Conservation (phyloP, 1,140 invertebrate species). For the Acromyrmex charruanus region DNA sequence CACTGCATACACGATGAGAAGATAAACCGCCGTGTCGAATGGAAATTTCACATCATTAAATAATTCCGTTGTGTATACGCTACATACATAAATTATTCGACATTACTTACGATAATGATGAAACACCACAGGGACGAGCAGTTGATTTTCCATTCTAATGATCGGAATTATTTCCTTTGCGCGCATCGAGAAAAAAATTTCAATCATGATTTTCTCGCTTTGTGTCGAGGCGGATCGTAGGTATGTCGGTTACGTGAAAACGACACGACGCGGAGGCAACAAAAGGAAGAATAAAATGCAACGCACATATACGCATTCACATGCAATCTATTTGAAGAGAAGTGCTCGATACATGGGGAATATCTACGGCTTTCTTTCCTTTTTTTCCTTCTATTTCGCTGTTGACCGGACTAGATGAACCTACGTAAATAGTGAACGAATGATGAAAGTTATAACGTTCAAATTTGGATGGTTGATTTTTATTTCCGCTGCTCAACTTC, state of each 20-base stretch:
- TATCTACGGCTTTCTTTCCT: background rate
- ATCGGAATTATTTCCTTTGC: background rate
- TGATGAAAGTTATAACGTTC: slow-evolving; percentile 51
- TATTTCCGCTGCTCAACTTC: slow-evolving; percentile 45
- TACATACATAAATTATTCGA: slow-evolving; percentile 13
- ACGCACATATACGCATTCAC: background rate
- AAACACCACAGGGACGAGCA: background rate
- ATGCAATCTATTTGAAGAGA: slow-evolving; percentile 7
- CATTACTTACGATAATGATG: background rate
- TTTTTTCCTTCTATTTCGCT: background rate
- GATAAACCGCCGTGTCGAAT: slow-evolving; percentile 12
- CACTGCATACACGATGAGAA: slow-evolving; percentile 22
- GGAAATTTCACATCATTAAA: slow-evolving; percentile 44
- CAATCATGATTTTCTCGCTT: background rate
- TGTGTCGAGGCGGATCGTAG: too few relatives aligned
- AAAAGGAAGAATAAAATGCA: slow-evolving; percentile 30
- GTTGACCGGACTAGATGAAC: slow-evolving; percentile 33
- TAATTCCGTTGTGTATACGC: slow-evolving; percentile 10
- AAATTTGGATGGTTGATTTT: slow-evolving; percentile 58
- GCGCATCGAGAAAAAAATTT: slow-evolving; percentile 5
- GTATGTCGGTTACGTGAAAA: background rate
- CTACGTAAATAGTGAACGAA: slow-evolving; percentile 18
- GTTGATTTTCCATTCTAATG: slow-evolving; percentile 26
- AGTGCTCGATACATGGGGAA: background rate
- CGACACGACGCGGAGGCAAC: background rate